phyloP scores from a whole-genome alignment of 2,113 vertebrate species.

The Nycticorax nycticorax region DNA sequence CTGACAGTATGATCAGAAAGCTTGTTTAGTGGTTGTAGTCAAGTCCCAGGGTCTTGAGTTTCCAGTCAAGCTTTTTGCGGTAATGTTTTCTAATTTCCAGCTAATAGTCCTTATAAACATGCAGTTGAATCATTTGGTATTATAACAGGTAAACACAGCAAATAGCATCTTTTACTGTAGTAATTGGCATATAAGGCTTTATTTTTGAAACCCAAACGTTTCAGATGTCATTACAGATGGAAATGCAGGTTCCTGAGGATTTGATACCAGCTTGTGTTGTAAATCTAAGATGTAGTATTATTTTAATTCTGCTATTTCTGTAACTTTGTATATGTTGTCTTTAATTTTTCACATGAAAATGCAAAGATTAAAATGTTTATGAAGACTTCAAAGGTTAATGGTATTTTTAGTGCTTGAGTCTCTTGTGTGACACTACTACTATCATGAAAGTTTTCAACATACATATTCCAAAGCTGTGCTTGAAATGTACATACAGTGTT shows the following conservation, averaged over 20 bases:
- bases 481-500: background rate
- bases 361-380: background rate
- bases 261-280: background rate
- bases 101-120: background rate
- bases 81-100: background rate
- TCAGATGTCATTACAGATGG: background rate
- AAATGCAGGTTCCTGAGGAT: background rate
- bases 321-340: background rate
- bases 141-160: background rate
- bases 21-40: background rate
- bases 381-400: background rate
- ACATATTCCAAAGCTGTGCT: background rate
- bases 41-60: accelerated
- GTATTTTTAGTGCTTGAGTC: background rate
- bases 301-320: background rate
- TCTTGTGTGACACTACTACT: background rate
- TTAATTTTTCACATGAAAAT: background rate
- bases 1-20: background rate
- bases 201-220: background rate
- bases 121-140: background rate
- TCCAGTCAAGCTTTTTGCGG: background rate
- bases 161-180: background rate
- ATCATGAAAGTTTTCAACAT: background rate
- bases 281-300: background rate
- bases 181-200: background rate